phyloP scores from a whole-genome alignment of 23 tunicate genomes.

The Styela clava region DNA sequence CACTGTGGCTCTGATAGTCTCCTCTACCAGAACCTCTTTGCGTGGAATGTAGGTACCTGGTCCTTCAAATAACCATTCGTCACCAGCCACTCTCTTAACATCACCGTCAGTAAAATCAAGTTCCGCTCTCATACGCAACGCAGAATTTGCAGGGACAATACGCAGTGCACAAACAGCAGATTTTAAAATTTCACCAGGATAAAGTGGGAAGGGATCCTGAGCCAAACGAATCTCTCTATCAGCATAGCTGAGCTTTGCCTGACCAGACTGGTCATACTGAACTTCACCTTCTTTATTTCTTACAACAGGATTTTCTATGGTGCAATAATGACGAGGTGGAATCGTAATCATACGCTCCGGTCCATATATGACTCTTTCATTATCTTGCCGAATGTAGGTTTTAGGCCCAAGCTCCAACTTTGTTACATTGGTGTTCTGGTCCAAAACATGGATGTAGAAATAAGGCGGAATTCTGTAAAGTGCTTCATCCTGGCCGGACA shows the following conservation, averaged over 20 bases:
- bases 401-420: slow-evolving; percentile 88
- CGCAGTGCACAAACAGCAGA: slow-evolving; percentile 52
- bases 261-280: slow-evolving; percentile 81
- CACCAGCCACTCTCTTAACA: slow-evolving; percentile 76
- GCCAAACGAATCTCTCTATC: slow-evolving; percentile 81
- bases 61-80: slow-evolving; percentile 91
- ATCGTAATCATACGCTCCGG: slow-evolving; percentile 79
- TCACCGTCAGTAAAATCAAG: slow-evolving; percentile 73
- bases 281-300: slow-evolving; percentile 58
- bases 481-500: slow-evolving; percentile 42
- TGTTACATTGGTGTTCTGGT: slow-evolving; percentile 92
- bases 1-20: slow-evolving; percentile 62
- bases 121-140: slow-evolving; percentile 67
- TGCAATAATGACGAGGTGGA: slow-evolving; percentile 77
- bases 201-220: slow-evolving; percentile 90
- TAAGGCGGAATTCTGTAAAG: slow-evolving; percentile 77
- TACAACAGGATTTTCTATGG: slow-evolving; percentile 81
- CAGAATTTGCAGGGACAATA: slow-evolving; percentile 77
- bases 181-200: slow-evolving; percentile 86
- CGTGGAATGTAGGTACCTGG: slow-evolving; percentile 94
- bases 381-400: slow-evolving; percentile 82
- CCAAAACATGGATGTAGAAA: slow-evolving; percentile 86
- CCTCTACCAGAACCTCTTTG: slow-evolving; percentile 73
- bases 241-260: slow-evolving; percentile 75
- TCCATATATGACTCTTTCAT: slow-evolving; percentile 78